phyloP scores from a whole-genome alignment of 2,113 vertebrate species.

The Actinemys pallida region DNA sequence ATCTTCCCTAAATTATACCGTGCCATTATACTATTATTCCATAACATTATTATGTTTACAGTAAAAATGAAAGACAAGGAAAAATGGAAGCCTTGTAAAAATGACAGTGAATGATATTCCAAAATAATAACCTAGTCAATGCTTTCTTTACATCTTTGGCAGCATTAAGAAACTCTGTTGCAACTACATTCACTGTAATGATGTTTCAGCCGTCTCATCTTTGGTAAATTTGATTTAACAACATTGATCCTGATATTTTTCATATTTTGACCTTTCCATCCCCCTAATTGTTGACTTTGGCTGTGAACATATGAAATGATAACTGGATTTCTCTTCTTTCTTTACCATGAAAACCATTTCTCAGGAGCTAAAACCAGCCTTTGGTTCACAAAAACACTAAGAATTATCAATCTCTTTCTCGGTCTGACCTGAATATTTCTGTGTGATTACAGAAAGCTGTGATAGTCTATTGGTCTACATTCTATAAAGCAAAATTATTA shows the following conservation, averaged over 20 bases:
- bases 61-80: not conserved
- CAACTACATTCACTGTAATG: not conserved
- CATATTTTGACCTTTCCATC: constrained; percentile 9
- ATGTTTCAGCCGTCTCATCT: not conserved
- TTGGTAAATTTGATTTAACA: not conserved
- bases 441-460: constrained; percentile 3
- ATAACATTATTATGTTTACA: not conserved
- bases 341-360: not conserved
- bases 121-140: not conserved
- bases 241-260: not conserved
- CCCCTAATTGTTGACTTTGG: not conserved
- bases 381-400: not conserved
- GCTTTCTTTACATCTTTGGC: not conserved
- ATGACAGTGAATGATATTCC: not conserved
- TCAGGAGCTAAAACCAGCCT: not conserved
- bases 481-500: constrained; percentile 55
- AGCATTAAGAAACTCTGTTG: not conserved
- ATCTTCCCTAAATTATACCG: not conserved
- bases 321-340: not conserved
- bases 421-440: not conserved
- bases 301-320: not conserved
- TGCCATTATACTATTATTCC: not conserved
- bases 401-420: not conserved
- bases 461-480: constrained; percentile 1
- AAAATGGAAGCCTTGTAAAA: not conserved